Evolutionary conservation across 2,113 vertebrate genomes (phyloP), one percentile per base, ranked within the genome.

Genomic region (Gymnarchus niloticus): DNA sequence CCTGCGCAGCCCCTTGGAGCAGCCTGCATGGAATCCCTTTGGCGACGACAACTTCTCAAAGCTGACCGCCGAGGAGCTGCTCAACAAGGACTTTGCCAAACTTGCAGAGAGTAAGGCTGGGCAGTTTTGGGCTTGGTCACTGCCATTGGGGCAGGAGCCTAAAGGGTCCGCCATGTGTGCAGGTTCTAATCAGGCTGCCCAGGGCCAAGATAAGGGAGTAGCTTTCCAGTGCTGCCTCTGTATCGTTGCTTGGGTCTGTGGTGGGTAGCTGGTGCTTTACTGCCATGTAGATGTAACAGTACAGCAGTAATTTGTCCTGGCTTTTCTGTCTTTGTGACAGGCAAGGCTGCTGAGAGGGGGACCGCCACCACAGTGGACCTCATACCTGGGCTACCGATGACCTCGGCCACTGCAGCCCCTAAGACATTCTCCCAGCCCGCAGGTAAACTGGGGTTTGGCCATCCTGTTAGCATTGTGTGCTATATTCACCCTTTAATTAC

Each of bases 11-110:
- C 28, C 56, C 3, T 37, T 89, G 93, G 90, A 95, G 91, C 92
- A 96, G 89, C 94, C 0, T 86, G 92, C 96, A 0, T 99, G 98
- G 98, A 99, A 99, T 89, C 98, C 98, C 0, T 99, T 99, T 10
- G 98, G 97, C 0, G 97, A 99, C 0, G 98, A 99, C 90, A 99
- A 99, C 90, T 99, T 99, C 93, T 98, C 98, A 88, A 99, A 97
- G 91, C 97, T 99, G 33, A 99, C 98, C 1, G 98, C 97, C 0
- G 98, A 99, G 91, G 97, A 99, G 91, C 95, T 99, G 78, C 96
- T 99, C 0, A 99, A 99, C 93, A 99, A 98, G 93, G 98, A 99
- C 91, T 99, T 99, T 91, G 97, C 96, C 17, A 99, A 98, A 91
- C 91, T 99, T 0, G 92, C 94, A 8, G 97, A 99, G 7, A 94